Conservation (phyloP, 2,888 invertebrate species). For the Caenorhabditis zanzibari region DNA sequence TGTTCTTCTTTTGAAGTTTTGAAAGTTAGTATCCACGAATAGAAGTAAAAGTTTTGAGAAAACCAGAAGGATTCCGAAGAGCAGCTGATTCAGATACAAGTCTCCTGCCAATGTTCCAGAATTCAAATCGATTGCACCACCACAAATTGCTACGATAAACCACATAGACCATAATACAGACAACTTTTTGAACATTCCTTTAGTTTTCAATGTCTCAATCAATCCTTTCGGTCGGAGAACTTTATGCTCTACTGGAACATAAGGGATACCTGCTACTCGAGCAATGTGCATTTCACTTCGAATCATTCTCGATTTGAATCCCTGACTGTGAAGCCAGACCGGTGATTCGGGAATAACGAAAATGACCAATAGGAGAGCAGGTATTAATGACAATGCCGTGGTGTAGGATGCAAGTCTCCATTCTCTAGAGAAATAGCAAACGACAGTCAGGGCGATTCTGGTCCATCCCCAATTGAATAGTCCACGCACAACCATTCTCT, state of each 20-base stretch:
- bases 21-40: conserved; percentile 71
- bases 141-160: conserved; percentile 75
- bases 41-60: conserved; percentile 73
- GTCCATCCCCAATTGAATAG: conserved; percentile 80
- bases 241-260: conserved; percentile 69
- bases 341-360: conserved; percentile 81
- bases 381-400: conserved; percentile 70
- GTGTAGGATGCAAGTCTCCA: conserved; percentile 76
- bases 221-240: conserved; percentile 67
- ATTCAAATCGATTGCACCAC: conserved; percentile 80
- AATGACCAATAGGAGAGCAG: conserved; percentile 75
- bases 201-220: conserved; percentile 68
- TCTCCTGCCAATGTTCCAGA: conserved; percentile 77
- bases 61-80: conserved; percentile 76
- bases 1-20: conserved; percentile 75
- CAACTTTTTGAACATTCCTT: conserved; percentile 69
- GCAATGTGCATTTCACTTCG: conserved; percentile 76
- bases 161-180: conserved; percentile 80
- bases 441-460: conserved; percentile 73
- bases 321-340: conserved; percentile 81
- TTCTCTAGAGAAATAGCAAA: conserved; percentile 74
- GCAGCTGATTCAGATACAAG: conserved; percentile 78
- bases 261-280: conserved; percentile 74
- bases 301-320: conserved; percentile 73
- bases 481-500: conserved; percentile 80